These are phyloP conservation scores for Lanius collurio DNA, from an alignment of 2,113 vertebrate species.

Conservation along the genomic window DNA sequence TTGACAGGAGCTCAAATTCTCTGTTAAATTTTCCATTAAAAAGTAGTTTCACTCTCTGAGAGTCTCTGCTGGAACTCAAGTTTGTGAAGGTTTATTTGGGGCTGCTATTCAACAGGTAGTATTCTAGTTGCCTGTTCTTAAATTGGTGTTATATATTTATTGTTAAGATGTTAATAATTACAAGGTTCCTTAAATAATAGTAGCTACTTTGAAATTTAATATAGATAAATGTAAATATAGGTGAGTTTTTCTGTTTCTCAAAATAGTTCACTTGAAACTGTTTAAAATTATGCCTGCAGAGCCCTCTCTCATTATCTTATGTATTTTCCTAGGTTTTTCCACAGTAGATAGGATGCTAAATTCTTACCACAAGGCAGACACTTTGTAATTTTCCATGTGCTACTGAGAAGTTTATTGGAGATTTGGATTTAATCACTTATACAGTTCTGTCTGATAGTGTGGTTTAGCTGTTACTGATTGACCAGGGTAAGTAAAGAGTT, in stretches of 20 bases:
- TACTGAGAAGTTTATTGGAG: neutral
- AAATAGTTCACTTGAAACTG: neutral
- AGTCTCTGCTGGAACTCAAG: neutral
- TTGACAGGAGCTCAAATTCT: neutral
- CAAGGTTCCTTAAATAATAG: neutral
- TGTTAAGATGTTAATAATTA: neutral
- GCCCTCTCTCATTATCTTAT: neutral
- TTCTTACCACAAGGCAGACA: neutral
- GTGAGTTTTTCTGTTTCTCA: neutral
- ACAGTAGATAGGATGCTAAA: neutral
- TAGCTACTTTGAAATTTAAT: neutral
- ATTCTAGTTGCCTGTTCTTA: neutral
- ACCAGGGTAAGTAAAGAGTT: neutral
- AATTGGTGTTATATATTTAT: neutral
- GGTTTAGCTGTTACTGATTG: slow-evolving; percentile 12
- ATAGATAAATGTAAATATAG: neutral
- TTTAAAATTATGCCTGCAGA: neutral
- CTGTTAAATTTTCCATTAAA: neutral
- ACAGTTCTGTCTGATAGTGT: neutral
- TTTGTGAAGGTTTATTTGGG: neutral
- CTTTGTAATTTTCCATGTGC: slow-evolving; percentile 59
- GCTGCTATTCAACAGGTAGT: neutral
- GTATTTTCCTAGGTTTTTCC: slow-evolving; percentile 5
- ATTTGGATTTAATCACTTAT: slow-evolving; percentile 35
- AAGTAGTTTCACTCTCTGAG: neutral